Percentiles rank a stretch among this genome's conserved stretches.
phyloP scores from a whole-genome alignment of 1,140 invertebrate genomes.

The Hetaerina americana region DNA sequence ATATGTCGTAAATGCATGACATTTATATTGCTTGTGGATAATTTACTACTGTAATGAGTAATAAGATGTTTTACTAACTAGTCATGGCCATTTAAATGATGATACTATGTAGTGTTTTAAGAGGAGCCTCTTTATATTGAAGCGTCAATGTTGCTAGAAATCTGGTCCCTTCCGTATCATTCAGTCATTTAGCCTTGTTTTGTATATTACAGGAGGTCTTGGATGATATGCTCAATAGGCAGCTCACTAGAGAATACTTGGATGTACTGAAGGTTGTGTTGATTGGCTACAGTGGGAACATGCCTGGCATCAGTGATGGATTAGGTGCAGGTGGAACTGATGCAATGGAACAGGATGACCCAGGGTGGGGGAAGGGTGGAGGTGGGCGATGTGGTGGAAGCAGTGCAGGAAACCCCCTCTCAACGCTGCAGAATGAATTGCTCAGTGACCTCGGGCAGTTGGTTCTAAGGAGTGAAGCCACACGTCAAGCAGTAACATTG shows the following conservation, averaged over 20 bases:
- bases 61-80: too few species aligned
- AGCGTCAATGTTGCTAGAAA: too few species aligned
- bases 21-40: too few species aligned
- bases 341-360: slow-evolving; percentile 15
- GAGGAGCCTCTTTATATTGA: too few species aligned
- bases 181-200: too few species aligned
- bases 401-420: neutral
- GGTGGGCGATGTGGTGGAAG: neutral
- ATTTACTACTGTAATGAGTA: too few species aligned
- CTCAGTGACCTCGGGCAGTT: slow-evolving; percentile 60
- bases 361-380: neutral
- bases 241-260: slow-evolving; percentile 75
- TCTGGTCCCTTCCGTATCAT: too few species aligned
- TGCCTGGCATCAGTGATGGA: slow-evolving; percentile 7
- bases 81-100: too few species aligned
- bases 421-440: slow-evolving; percentile 37
- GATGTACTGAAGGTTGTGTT: slow-evolving; percentile 61
- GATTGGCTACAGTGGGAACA: slow-evolving; percentile 29
- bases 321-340: slow-evolving; percentile 10
- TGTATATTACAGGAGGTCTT: slow-evolving; percentile 49
- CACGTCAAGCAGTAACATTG: slow-evolving; percentile 46
- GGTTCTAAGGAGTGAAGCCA: slow-evolving; percentile 46
- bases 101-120: too few species aligned
- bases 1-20: too few species aligned
- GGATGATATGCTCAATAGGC: slow-evolving; percentile 74